A percentile compares a stretch with the other conserved stretches of the same genome.
Evolutionary conservation across 2,888 invertebrate genomes (phyloP).

Genomic region (Geophilus truncorum): DNA sequence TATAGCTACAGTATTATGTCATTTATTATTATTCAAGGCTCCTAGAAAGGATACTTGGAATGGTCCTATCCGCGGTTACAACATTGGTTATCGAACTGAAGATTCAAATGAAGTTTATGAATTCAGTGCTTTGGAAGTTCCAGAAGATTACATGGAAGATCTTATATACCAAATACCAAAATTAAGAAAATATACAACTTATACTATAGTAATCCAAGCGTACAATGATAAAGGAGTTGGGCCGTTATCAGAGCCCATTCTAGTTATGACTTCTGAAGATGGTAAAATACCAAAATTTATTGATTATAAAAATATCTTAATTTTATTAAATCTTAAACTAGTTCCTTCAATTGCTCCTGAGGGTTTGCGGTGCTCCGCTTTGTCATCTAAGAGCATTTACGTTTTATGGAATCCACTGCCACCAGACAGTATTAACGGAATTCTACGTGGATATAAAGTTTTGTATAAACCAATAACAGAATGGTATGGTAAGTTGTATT

Average conservation of each 20-base stretch:
- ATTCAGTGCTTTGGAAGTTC: neutral
- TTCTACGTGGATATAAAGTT: neutral
- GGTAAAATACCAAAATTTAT: no score
- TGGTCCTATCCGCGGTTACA: neutral
- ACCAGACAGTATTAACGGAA: neutral
- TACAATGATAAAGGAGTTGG: neutral
- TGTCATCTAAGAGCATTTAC: conserved; percentile 25
- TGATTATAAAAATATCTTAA: neutral
- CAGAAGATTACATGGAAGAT: neutral
- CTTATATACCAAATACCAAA: neutral
- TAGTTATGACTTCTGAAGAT: neutral
- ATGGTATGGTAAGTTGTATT: conserved; percentile 30
- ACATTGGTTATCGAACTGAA: neutral
- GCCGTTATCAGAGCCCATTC: neutral
- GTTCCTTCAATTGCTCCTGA: neutral
- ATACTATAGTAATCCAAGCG: neutral
- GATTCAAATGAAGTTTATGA: neutral
- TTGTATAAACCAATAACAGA: neutral
- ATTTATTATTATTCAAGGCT: neutral
- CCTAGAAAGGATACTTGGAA: neutral
- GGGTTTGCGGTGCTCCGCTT: neutral
- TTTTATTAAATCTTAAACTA: neutral
- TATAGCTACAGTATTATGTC: neutral
- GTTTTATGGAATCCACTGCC: conserved; percentile 19
- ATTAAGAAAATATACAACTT: neutral